Evolutionary conservation across 2,888 invertebrate species (phyloP), one percentile per base, ranked within the genome.

Genomic region (Gari tellinella): DNA sequence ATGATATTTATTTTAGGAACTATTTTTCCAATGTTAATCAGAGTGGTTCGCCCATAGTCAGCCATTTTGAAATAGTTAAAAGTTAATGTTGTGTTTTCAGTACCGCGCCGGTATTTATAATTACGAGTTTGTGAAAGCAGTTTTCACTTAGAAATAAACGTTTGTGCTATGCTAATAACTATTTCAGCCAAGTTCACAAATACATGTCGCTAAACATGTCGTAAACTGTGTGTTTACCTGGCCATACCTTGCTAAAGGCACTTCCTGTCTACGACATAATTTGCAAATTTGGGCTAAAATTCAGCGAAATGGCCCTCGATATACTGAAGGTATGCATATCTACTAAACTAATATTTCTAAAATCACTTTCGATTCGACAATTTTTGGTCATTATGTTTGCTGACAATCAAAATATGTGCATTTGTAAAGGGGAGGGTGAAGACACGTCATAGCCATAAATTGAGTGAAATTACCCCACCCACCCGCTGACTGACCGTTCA

Each of bases 21-120:
- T 63, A 63, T 63, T 45, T 63, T 45, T 26, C 23, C 8, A 19
- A 12, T 43, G 15, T 21, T 17, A 15, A 46, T 43, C 4, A 8
- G 25, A 21, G 45, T 46, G 23, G 40, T 41, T 45, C 53, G 49
- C 55, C 61, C 65, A 61, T 65, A 56, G 51, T 64, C 58, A 65
- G 68, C 68, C 74, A 74, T 74, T 58, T 74, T 74, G 65, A 60
- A 74, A 64, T 53, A 25, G 25, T 53, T 40, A 43, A 45, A 37
- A 45, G 31, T 15, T 45, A 37, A 19, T 52, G 26, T 10, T 53
- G 53, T 17, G 17, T 45, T 17, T 31, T 8, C 17, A n/a, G 26
- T 31, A 46, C 23, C 52, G 25, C 38, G 17, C 60, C 38, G 40
- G 46, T 48, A 60, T 19, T 31, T 21, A 21, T 37, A 21, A 23